Evolutionary conservation across 2,888 invertebrate genomes (phyloP).

Genomic region (Synergus japonicus): DNA sequence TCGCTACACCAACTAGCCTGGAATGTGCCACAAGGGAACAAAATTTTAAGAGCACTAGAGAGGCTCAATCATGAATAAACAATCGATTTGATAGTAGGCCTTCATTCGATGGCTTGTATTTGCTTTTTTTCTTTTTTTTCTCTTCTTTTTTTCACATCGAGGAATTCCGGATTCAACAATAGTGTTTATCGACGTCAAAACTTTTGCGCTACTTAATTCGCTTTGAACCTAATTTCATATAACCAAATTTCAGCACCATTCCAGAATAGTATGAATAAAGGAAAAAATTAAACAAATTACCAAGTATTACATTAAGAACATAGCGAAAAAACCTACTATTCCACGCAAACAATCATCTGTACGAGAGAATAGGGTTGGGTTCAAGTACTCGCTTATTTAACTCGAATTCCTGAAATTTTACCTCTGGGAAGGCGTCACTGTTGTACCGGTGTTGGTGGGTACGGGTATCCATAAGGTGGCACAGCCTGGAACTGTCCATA

Average conservation of each 20-base stretch:
- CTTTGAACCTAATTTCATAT: slow-evolving; percentile 29
- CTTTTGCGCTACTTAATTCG: neutral
- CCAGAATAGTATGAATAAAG: slow-evolving; percentile 66
- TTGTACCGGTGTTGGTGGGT: slow-evolving; percentile 84
- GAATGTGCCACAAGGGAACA: slow-evolving; percentile 69
- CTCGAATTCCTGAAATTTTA: slow-evolving; percentile 29
- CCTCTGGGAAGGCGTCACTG: slow-evolving; percentile 80
- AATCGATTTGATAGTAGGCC: neutral
- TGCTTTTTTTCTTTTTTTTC: neutral
- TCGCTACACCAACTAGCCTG: slow-evolving; percentile 73
- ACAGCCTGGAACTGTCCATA: slow-evolving; percentile 86
- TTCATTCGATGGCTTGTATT: slow-evolving; percentile 32
- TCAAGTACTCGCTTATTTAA: slow-evolving; percentile 38
- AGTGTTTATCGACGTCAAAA: slow-evolving; percentile 37
- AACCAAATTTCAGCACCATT: slow-evolving; percentile 60
- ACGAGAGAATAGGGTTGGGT: slow-evolving; percentile 37
- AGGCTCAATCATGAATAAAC: slow-evolving; percentile 25
- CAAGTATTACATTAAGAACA: slow-evolving; percentile 61
- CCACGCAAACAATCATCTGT: slow-evolving; percentile 39
- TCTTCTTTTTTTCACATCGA: slow-evolving; percentile 1
- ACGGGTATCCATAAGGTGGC: slow-evolving; percentile 83
- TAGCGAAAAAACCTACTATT: slow-evolving; percentile 51
- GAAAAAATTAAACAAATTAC: slow-evolving; percentile 59
- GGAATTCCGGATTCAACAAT: neutral
- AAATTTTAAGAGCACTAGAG: slow-evolving; percentile 46